phyloP scores from a whole-genome alignment of 2,797 vertebrate genomes.

The Sebastolobus altivelis region DNA sequence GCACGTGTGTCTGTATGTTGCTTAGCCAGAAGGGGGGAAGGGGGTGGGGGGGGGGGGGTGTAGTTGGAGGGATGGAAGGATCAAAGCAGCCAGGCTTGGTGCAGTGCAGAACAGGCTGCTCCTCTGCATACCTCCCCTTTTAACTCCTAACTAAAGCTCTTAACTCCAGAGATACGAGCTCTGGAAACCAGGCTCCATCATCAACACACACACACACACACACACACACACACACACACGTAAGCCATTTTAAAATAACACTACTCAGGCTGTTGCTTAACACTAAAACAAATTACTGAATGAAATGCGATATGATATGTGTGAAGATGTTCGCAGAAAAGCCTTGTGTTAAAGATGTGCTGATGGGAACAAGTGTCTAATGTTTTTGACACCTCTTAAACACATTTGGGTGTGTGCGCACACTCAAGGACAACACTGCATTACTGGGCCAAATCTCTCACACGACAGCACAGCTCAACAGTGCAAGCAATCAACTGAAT shows the following conservation, averaged over 20 bases:
- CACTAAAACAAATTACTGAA: constrained; percentile 14
- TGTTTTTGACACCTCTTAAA: constrained; percentile 38
- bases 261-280: neutral
- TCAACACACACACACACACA: constrained; percentile 7
- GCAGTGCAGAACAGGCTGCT: constrained; percentile 86
- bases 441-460: neutral
- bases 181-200: constrained; percentile 50
- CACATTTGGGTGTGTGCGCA: constrained; percentile 14
- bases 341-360: constrained; percentile 9
- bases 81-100: constrained; percentile 86
- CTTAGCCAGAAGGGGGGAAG: constrained; percentile 19
- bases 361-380: neutral
- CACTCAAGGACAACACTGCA: constrained; percentile 8
- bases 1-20: constrained; percentile 39
- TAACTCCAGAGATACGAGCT: constrained; percentile 85
- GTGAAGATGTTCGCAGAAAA: neutral
- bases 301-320: neutral
- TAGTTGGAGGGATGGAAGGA: constrained; percentile 62
- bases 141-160: constrained; percentile 62
- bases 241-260: constrained; percentile 25
- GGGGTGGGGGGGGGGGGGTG: neutral
- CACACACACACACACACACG: neutral
- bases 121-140: constrained; percentile 77
- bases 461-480: neutral
- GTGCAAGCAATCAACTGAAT: no score